Percentiles rank a stretch among this genome's conserved stretches.
Evolutionary conservation across 2,888 invertebrate genomes (phyloP).

Genomic region (Lepas anatifera): DNA sequence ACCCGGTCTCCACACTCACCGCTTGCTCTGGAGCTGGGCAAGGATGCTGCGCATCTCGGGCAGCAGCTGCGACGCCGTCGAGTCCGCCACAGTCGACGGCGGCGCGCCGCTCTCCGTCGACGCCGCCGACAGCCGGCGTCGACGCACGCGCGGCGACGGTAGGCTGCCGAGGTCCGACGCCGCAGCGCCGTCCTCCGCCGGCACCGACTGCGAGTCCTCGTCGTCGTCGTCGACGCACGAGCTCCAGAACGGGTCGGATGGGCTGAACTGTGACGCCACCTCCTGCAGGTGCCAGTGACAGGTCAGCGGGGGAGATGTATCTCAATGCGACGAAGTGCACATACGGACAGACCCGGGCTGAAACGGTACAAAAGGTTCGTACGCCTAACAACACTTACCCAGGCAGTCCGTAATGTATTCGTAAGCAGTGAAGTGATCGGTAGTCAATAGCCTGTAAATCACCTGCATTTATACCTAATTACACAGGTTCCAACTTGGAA

Average conservation of each 20-base stretch:
- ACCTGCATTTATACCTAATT: too few species aligned
- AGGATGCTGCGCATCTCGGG: background rate
- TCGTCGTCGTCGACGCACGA: background rate
- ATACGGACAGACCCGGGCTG: too few species aligned
- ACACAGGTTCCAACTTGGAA: too few species aligned
- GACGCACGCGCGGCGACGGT: background rate
- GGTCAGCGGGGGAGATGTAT: too few species aligned
- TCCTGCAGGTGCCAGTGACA: too few species aligned
- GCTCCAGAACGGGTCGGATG: background rate
- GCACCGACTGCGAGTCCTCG: background rate
- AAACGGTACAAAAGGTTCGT: too few species aligned
- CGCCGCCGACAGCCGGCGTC: background rate
- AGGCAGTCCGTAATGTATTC: too few species aligned
- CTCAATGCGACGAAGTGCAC: too few species aligned
- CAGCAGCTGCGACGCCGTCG: background rate
- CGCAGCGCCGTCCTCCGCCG: background rate
- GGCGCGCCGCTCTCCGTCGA: background rate
- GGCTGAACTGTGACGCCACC: background rate
- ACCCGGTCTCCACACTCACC: background rate
- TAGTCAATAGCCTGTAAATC: too few species aligned
- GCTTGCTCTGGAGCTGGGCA: background rate
- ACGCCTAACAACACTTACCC: too few species aligned
- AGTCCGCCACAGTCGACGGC: too few species aligned
- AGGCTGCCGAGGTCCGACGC: background rate
- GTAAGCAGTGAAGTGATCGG: too few species aligned